These are phyloP conservation scores for Taenaris catops DNA, from an alignment of 2,888 invertebrate species.

Conservation along the genomic window DNA sequence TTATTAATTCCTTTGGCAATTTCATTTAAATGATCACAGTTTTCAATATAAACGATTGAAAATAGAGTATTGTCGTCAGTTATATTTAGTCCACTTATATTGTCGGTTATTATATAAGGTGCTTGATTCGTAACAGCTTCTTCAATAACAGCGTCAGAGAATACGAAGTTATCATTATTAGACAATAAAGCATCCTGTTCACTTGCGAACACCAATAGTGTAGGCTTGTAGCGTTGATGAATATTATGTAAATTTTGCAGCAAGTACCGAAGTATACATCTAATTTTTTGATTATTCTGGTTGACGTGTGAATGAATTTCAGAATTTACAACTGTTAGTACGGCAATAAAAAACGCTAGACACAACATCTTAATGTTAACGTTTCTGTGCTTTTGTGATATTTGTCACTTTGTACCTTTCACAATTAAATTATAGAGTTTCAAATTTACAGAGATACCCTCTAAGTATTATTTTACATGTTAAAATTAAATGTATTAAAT, in stretches of 20 bases:
- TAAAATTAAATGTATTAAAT: too few relatives aligned
- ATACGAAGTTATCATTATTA: neutral
- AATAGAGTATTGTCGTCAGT: conserved; percentile 12
- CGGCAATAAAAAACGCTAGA: too few relatives aligned
- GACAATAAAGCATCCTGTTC: neutral
- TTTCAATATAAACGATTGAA: conserved; percentile 10
- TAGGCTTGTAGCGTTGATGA: neutral
- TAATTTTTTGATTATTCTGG: neutral
- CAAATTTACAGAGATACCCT: too few relatives aligned
- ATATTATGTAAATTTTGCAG: neutral
- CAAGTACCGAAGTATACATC: neutral
- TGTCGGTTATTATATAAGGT: conserved; percentile 15
- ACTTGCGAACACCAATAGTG: neutral
- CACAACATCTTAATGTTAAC: too few relatives aligned
- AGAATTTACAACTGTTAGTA: too few relatives aligned
- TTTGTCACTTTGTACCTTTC: too few relatives aligned
- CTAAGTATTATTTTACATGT: too few relatives aligned
- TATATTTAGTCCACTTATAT: conserved; percentile 13
- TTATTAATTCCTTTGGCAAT: conserved; percentile 3
- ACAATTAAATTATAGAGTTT: too few relatives aligned
- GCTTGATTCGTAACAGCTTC: conserved; percentile 10
- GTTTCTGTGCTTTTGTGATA: too few relatives aligned
- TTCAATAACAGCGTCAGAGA: conserved; percentile 3
- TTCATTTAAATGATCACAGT: conserved; percentile 8
- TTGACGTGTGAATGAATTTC: too few relatives aligned